phyloP scores from a whole-genome alignment of 1,140 invertebrate species.

The Drosophila rhopaloa region DNA sequence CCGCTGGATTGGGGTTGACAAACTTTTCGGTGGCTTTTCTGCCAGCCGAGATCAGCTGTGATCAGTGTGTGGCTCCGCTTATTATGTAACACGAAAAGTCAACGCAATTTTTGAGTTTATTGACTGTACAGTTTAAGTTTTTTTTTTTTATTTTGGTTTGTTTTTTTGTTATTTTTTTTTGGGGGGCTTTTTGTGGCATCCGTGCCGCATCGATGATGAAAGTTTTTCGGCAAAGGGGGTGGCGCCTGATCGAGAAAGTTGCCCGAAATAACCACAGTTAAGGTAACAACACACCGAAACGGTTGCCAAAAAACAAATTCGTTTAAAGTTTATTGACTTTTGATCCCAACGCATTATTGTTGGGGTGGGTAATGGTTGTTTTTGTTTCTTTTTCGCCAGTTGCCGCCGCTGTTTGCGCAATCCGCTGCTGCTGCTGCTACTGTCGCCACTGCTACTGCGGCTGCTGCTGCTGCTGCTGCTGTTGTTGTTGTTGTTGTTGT shows the following conservation, averaged over 20 bases:
- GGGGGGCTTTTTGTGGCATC: slow-evolving; percentile 1
- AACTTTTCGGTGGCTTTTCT: slow-evolving; percentile 33
- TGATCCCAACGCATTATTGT: slow-evolving; percentile 82
- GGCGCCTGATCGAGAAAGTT: slow-evolving; percentile 63
- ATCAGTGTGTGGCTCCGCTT: slow-evolving; percentile 24
- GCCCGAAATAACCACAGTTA: slow-evolving; percentile 34
- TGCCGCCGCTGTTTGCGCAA: slow-evolving; percentile 7
- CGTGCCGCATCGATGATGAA: slow-evolving; percentile 30
- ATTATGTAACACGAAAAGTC: slow-evolving; percentile 75
- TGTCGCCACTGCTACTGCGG: slow-evolving; percentile 6
- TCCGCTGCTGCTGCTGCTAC: slow-evolving; percentile 3
- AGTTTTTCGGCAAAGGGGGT: slow-evolving; percentile 48
- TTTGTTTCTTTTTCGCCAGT: slow-evolving; percentile 26
- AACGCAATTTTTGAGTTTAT: slow-evolving; percentile 64
- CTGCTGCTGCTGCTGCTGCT: not conserved
- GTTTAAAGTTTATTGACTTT: slow-evolving; percentile 81
- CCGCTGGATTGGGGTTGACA: slow-evolving; percentile 54
- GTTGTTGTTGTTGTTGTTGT: slow-evolving; percentile 20
- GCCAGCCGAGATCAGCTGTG: slow-evolving; percentile 54
- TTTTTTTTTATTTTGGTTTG: slow-evolving; percentile 6
- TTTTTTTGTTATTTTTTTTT: slow-evolving; percentile 7
- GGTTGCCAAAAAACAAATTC: slow-evolving; percentile 45
- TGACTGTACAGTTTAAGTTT: slow-evolving; percentile 45
- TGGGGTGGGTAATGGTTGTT: slow-evolving; percentile 79
- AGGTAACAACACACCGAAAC: slow-evolving; percentile 18